phyloP scores from a whole-genome alignment of 2,797 vertebrate genomes.

The Coregonus sp. region DNA sequence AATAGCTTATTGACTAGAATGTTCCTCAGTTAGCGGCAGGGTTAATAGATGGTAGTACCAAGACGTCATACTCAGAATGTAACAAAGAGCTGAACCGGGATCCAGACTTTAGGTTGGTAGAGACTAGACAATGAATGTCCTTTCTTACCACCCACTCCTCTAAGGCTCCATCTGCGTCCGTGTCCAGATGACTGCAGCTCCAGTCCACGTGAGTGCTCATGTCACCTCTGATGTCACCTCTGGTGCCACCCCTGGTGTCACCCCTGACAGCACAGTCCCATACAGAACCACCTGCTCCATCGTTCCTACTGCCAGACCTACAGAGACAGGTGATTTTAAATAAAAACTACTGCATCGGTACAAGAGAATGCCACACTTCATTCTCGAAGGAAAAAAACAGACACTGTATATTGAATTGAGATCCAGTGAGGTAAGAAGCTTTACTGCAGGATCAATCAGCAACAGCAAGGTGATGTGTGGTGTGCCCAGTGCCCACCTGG shows the following conservation, averaged over 20 bases:
- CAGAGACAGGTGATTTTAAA: slow-evolving; percentile 29
- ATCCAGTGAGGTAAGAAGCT: not conserved
- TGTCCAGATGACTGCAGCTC: slow-evolving; percentile 56
- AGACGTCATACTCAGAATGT: not conserved
- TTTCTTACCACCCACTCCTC: slow-evolving; percentile 66
- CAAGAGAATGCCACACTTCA: not conserved
- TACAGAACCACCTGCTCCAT: slow-evolving; percentile 46
- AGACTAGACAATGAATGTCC: slow-evolving; percentile 7
- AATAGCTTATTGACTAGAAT: not conserved
- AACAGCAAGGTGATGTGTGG: slow-evolving; percentile 50
- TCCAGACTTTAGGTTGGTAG: not conserved
- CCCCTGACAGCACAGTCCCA: slow-evolving; percentile 53
- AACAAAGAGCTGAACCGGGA: not conserved
- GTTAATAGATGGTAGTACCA: not conserved
- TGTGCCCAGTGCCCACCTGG: slow-evolving; percentile 77
- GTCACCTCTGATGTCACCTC: slow-evolving; percentile 60
- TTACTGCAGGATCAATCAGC: not conserved
- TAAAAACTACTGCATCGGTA: too few relatives aligned
- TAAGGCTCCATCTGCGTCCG: slow-evolving; percentile 52
- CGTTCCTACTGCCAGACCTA: slow-evolving; percentile 62
- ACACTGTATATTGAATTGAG: not conserved
- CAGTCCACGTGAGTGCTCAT: slow-evolving; percentile 42
- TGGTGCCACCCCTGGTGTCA: slow-evolving; percentile 49
- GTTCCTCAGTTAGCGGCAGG: not conserved
- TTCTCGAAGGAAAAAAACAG: not conserved